These are phyloP conservation scores for Pangasius larnaudii DNA, from an alignment of 2,797 vertebrate species.

Conservation along the genomic window DNA sequence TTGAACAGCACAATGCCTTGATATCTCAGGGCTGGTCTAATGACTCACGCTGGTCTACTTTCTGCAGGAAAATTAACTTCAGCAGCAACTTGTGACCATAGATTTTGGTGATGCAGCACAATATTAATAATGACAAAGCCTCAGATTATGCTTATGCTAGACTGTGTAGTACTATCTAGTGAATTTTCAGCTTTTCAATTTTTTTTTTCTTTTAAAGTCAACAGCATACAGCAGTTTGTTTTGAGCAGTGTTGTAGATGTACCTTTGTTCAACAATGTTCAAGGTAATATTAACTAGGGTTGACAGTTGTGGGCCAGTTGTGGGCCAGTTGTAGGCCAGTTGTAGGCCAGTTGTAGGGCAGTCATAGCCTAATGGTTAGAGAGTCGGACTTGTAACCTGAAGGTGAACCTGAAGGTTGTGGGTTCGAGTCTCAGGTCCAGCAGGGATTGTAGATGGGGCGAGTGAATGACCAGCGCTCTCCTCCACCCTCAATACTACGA, in stretches of 20 bases:
- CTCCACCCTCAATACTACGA: no score
- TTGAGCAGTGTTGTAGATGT: not conserved
- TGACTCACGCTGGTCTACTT: constrained; percentile 43
- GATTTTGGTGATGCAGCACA: not conserved
- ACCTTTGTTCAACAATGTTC: not conserved
- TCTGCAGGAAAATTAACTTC: constrained; percentile 36
- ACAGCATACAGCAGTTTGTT: not conserved
- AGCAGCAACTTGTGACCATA: not conserved
- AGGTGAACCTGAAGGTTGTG: no score
- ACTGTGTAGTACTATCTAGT: not conserved
- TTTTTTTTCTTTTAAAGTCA: not conserved
- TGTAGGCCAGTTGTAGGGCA: no score
- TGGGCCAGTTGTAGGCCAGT: no score
- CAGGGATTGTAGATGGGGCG: no score
- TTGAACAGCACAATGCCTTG: constrained; percentile 35
- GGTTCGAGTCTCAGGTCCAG: no score
- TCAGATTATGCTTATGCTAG: not conserved
- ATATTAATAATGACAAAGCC: not conserved
- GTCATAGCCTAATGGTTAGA: no score
- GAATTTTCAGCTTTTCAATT: not conserved
- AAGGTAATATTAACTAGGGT: not conserved
- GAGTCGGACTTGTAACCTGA: no score
- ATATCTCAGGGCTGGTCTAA: constrained; percentile 43
- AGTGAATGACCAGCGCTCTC: no score
- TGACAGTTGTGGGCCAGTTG: not conserved